Base-by-base conservation (phyloP, 2,888 invertebrate species). In the Campoplex nolae region DNA sequence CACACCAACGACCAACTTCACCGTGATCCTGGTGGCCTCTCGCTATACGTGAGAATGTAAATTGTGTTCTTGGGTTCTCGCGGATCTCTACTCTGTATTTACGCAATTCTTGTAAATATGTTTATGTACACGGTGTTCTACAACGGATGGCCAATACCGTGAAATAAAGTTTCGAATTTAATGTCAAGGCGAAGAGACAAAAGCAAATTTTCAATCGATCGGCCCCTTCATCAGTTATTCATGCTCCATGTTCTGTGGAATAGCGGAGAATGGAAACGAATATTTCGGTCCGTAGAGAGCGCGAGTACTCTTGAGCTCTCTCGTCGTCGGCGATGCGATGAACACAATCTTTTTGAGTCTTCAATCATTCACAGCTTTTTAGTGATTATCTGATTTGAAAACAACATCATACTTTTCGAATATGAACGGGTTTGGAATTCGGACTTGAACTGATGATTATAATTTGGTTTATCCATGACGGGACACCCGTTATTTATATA, bases 1-100 rank as follows among this genome's bases (percentile, higher is more conserved):
- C 86, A 83, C 79, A 84, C 85, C 75, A 75, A 84, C 85, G 45
- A 75, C n/a, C 54, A 81, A 81, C 76, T 81, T 58, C 58, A 68
- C 35, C 67, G 54, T 45, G 81, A 74, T 78, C 77, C 68, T 68
- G 42, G 28, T 62, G 35, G 35, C 32, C 58, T 74, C 73, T 68
- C 28, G 51, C 80, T 84, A 51, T 75, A 71, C 68, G 74, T 75
- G 89, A 88, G 87, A 88, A 90, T 90, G 88, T 89, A 90, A 90
- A 90, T 90, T 88, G 88, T 90, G 88, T 88, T 88, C 86, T 84
- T 80, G 86, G 77, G 67, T 77, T 74, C 45, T 38, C 32, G 56
- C 32, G 8, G 45, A 48, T 77, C 51, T 67, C 56, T n/a, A 28
- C 51, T 18, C 45, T 58, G 42, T 8, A 38, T 56, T n/a, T 56